A percentile compares a stretch with the other conserved stretches of the same genome.
phyloP scores from a whole-genome alignment of 1,140 invertebrate species.

The Drosophila virilis region DNA sequence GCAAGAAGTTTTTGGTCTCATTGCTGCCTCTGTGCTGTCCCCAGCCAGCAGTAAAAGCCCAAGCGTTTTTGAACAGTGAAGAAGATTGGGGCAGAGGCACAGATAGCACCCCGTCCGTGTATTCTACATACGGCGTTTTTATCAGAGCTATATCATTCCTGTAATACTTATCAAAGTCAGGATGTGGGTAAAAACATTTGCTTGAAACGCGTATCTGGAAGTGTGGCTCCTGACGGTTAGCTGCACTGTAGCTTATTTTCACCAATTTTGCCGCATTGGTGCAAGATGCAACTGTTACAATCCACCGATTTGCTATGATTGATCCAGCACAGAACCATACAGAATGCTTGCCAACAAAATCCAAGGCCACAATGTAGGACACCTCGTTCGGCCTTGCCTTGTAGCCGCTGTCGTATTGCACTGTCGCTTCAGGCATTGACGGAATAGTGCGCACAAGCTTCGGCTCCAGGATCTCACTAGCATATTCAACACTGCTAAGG shows the following conservation, averaged over 20 bases:
- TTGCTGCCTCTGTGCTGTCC: constrained; percentile 19
- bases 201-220: constrained; percentile 3
- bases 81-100: constrained; percentile 2
- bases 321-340: constrained; percentile 32
- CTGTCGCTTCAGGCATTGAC: background rate
- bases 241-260: constrained; percentile 17
- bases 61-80: background rate
- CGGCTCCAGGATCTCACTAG: background rate
- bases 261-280: constrained; percentile 7
- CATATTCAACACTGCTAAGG: background rate
- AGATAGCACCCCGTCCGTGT: background rate
- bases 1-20: constrained; percentile 3
- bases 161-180: constrained; percentile 1
- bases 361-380: constrained; percentile 29
- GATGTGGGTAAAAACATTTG: constrained; percentile 2
- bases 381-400: background rate
- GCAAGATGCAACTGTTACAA: constrained; percentile 41
- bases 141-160: constrained; percentile 35
- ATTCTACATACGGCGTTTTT: constrained; percentile 5
- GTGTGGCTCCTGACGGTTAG: background rate
- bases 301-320: constrained; percentile 28
- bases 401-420: constrained; percentile 1
- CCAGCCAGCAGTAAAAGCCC: constrained; percentile 26
- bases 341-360: background rate
- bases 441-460: constrained; percentile 24